Conservation (phyloP, 2,113 vertebrate species). For the Serilophus lunatus region DNA sequence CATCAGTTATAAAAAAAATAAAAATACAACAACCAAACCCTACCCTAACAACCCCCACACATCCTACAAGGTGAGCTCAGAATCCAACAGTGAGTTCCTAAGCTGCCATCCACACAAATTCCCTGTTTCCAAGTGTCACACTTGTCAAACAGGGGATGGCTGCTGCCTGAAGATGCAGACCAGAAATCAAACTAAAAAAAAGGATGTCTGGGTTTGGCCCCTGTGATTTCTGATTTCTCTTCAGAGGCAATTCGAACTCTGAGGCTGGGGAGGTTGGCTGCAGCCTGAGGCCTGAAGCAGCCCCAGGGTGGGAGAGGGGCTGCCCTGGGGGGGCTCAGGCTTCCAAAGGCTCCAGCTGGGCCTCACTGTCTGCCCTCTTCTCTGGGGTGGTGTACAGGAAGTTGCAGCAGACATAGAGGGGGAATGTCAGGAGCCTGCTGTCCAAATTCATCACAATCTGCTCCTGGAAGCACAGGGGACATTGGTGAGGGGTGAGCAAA, state of each 20-base stretch:
- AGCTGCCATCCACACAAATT: background rate
- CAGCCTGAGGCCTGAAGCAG: background rate
- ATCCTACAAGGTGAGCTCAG: background rate
- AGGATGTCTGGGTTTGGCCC: conserved; percentile 9
- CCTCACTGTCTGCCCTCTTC: conserved; percentile 68
- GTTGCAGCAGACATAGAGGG: conserved; percentile 96
- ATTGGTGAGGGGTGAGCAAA: background rate
- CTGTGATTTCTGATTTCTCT: background rate
- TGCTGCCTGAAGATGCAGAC: background rate
- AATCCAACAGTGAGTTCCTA: background rate
- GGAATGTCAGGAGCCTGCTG: conserved; percentile 90
- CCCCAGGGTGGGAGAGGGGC: background rate
- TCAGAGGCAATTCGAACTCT: conserved; percentile 54
- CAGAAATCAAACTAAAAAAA: background rate
- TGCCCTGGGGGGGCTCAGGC: conserved; percentile 21
- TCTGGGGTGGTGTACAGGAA: conserved; percentile 91
- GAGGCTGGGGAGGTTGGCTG: conserved; percentile 16
- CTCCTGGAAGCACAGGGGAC: conserved; percentile 74
- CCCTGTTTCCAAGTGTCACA: background rate
- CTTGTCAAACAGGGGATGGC: background rate
- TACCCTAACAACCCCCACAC: background rate
- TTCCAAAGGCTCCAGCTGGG: conserved; percentile 51
- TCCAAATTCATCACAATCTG: conserved; percentile 97
- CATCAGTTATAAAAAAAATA: background rate
- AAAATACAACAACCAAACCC: background rate